Base-by-base conservation (phyloP, 2,888 invertebrate species). In the Tenthredo notha region DNA sequence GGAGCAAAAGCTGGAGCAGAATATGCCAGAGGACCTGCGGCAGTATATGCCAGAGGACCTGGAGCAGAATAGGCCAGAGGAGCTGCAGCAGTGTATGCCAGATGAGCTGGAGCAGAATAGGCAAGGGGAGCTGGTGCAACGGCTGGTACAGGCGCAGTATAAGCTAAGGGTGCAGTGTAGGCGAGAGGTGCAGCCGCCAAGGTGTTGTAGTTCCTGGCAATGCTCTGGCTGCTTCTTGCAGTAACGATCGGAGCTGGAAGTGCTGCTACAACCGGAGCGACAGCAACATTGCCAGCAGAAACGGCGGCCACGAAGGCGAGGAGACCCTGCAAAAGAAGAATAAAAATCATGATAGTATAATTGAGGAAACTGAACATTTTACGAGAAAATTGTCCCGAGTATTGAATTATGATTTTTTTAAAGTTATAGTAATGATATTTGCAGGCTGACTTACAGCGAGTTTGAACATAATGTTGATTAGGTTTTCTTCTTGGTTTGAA, bases 221-320 rank as follows among this genome's bases (percentile, higher is more conserved):
- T 92, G 85, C 95, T 95, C 92, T 96, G 96, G 15, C 95, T 95
- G 92, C 96, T 96, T 89, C 95, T 95, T 0, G 96, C 95, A 0
- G 96, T 96, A n/a, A 96, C 95, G 87, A 95, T 94, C 9, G 95
- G 94, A 0, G 95, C 95, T 0, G 90, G 89, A 12, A 90, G 90
- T 21, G 85, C 89, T 0, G 89, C 89, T 4, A 90, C 70, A 10
- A 90, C 50, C 2, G 92, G 91, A 1, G 92, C 92, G 0, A 89
- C 90, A 3, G 90, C 90, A 7, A 92, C 61, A 88, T 93, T 29
- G 88, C 94, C 90, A 88, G 94, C 88, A 86, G 92, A 88, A 75
- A 93, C 85, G 89, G 91, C 86, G 90, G 94, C 90, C 90, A 94
- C 88, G 91, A 94, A 84, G 90, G 92, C 87, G 90, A 94, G 85